These are phyloP conservation scores for Netelia inedita DNA, from an alignment of 2,888 invertebrate genomes.

Conservation along the genomic window DNA sequence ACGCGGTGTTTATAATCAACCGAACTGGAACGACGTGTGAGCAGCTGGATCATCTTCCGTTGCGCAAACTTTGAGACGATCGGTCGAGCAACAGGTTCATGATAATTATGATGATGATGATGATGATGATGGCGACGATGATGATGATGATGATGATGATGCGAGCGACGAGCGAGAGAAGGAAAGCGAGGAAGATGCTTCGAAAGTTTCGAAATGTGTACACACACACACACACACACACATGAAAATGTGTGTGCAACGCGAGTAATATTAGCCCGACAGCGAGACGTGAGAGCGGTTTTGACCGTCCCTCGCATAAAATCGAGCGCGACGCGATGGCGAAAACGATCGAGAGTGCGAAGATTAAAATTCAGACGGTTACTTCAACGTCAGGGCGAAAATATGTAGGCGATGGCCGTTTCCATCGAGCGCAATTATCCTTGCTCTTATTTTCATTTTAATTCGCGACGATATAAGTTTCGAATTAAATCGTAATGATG, in stretches of 20 bases:
- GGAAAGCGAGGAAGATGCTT: slow-evolving; percentile 35
- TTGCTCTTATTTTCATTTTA: not conserved
- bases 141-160: slow-evolving; percentile 25
- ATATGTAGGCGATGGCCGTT: not conserved
- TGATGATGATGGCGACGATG: slow-evolving; percentile 26
- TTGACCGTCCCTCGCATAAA: slow-evolving; percentile 23
- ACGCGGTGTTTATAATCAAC: slow-evolving; percentile 55
- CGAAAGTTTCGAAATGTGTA: slow-evolving; percentile 53
- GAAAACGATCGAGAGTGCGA: slow-evolving; percentile 32
- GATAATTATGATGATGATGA: slow-evolving; percentile 57
- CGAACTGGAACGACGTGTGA: slow-evolving; percentile 62
- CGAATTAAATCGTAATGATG: no score
- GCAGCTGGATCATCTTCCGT: slow-evolving; percentile 65
- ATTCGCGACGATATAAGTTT: not conserved
- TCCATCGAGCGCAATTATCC: slow-evolving; percentile 10
- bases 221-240: not conserved
- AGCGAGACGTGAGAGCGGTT: slow-evolving; percentile 25
- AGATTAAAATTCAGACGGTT: slow-evolving; percentile 15
- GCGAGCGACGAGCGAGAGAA: slow-evolving; percentile 39
- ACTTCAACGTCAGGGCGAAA: not conserved
- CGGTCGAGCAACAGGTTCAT: slow-evolving; percentile 56
- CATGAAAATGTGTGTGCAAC: slow-evolving; percentile 10
- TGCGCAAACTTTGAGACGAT: slow-evolving; percentile 65
- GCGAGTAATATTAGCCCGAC: slow-evolving; percentile 31
- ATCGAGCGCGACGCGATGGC: not conserved